phyloP scores from a whole-genome alignment of 2,888 invertebrate species.

The Hermaeophaga mercurialis region DNA sequence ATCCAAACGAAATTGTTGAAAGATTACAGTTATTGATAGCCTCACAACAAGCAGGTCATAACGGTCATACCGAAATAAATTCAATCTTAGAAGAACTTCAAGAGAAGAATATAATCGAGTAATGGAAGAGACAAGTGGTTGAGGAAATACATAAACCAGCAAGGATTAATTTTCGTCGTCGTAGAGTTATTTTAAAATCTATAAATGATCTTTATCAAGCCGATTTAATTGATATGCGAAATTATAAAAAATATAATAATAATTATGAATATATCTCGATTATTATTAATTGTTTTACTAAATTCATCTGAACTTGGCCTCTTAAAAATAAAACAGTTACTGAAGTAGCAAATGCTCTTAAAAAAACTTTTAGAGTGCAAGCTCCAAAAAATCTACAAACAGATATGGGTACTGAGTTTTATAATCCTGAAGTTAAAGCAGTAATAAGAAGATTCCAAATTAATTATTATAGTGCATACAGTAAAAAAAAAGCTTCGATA shows the following conservation, averaged over 20 bases:
- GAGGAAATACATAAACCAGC: too few relatives aligned
- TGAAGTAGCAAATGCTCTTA: constrained; percentile 14
- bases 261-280: neutral
- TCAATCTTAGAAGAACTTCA: too few relatives aligned
- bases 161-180: too few relatives aligned
- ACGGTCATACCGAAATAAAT: too few relatives aligned
- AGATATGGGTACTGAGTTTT: neutral
- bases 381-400: constrained; percentile 5
- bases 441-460: neutral
- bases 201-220: too few relatives aligned
- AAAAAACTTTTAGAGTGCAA: constrained; percentile 15
- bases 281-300: constrained; percentile 1
- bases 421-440: neutral
- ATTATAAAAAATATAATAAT: neutral
- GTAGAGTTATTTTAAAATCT: too few relatives aligned
- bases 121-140: too few relatives aligned
- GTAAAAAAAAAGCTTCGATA: neutral
- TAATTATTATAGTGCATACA: neutral
- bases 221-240: too few relatives aligned
- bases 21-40: too few relatives aligned
- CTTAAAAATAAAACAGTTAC: constrained; percentile 15
- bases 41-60: too few relatives aligned
- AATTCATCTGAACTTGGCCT: constrained; percentile 17
- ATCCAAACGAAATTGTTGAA: too few relatives aligned
- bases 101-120: too few relatives aligned